Base-by-base conservation (phyloP, 2,888 invertebrate genomes). In the Chrysolina haemoptera region DNA sequence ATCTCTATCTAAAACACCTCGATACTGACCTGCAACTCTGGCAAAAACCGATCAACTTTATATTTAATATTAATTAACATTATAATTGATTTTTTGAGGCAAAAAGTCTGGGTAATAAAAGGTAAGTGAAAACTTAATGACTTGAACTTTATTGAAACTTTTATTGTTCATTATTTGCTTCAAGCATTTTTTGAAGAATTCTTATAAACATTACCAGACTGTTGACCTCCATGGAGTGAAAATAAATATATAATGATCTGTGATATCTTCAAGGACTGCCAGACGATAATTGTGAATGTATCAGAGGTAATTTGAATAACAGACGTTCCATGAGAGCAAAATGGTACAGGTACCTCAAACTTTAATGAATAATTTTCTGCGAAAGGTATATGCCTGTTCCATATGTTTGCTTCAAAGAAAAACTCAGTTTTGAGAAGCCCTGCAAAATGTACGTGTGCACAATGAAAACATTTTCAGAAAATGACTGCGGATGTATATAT, bases 1-100 rank as follows among this genome's bases (percentile, higher is more conserved):
- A 35, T 35, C 6, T 11, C 53, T 20, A 16, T 1, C 3, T 59
- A 2, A 35, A 59, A 27, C 35, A 59, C 1, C 10, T 59, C 59
- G 1, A 59, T 59, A 59, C 22, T 59, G 59, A 59, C 59, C 59
- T 53, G 53, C 20, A 1, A 12, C 20, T 4, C 14, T 18, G 5
- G 22, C 11, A 20, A 16, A n/a, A 53, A 53, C 53, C 22, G 53
- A 35, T 59, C 35, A 59, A n/a, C n/a, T n/a, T n/a, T 59, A 9
- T 59, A 59, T 35, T 59, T 27, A 59, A 59, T 59, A 59, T 27
- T 53, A 59, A 59, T 59, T 59, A 59, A 59, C 59, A 27, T 59
- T n/a, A 27, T 59, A 59, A 59, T 59, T 35, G 59, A 59, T 59
- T 59, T 55, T 35, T n/a, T 35, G 59, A 59, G n/a, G 35, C 35